Conservation (phyloP, 2,888 invertebrate genomes). For the Leptogaster cylindrica region DNA sequence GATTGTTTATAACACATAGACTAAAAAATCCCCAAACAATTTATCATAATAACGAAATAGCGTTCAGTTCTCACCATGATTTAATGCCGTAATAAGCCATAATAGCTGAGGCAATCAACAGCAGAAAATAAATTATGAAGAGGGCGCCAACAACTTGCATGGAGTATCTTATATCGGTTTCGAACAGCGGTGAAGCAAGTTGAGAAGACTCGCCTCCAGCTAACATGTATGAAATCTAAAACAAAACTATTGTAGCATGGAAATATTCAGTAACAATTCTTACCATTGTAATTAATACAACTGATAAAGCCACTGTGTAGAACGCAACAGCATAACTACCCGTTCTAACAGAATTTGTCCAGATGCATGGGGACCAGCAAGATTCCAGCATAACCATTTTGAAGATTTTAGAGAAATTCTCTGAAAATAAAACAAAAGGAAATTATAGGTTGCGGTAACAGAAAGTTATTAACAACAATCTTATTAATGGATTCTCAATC, state of each 20-base stretch:
- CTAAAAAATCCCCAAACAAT: too few species aligned
- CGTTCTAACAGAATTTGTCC: conserved; percentile 77
- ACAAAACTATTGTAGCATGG: conserved; percentile 52
- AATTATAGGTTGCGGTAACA: too few species aligned
- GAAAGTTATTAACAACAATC: too few species aligned
- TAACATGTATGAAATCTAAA: conserved; percentile 74
- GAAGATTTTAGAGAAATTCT: background rate
- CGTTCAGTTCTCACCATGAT: too few species aligned
- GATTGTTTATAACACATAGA: too few species aligned
- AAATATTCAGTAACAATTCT: background rate
- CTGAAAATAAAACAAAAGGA: too few species aligned
- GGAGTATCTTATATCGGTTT: conserved; percentile 77
- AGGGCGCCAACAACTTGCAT: conserved; percentile 72
- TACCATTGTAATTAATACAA: conserved; percentile 73
- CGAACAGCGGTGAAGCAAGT: conserved; percentile 86
- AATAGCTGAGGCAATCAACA: conserved; percentile 65
- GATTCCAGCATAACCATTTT: conserved; percentile 74
- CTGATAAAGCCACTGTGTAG: conserved; percentile 77
- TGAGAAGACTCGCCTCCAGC: conserved; percentile 88
- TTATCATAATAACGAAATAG: too few species aligned
- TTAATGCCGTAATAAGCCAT: conserved; percentile 57
- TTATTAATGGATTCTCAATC: too few species aligned
- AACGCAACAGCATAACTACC: conserved; percentile 81
- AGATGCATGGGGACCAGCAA: conserved; percentile 89
- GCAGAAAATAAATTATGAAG: conserved; percentile 57